A percentile compares a stretch with the other conserved stretches of the same genome.
Evolutionary conservation across 1,140 invertebrate species (phyloP).

Genomic region (Oedothorax gibbosus): DNA sequence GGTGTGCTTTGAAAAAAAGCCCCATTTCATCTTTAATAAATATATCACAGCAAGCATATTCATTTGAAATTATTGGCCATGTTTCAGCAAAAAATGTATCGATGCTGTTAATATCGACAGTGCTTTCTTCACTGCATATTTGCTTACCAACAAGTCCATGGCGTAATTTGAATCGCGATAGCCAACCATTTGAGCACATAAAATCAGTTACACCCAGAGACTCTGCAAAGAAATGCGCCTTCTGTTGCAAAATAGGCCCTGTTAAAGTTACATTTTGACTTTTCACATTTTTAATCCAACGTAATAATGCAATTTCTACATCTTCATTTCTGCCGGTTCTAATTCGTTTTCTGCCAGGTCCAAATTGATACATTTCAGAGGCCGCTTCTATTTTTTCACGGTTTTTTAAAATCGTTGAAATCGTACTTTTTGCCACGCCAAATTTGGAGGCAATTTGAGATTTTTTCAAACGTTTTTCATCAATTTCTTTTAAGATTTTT

Average conservation of each 20-base stretch:
- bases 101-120: conserved; percentile 55
- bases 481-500: background rate
- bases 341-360: background rate
- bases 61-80: conserved; percentile 57
- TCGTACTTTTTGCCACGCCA: background rate
- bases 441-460: background rate
- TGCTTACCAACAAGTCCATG: conserved; percentile 61
- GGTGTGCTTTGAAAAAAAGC: conserved; percentile 66
- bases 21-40: conserved; percentile 71
- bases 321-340: conserved; percentile 13
- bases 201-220: conserved; percentile 65
- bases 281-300: background rate
- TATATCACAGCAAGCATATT: conserved; percentile 68
- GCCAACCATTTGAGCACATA: conserved; percentile 67
- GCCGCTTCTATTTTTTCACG: conserved; percentile 10
- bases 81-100: background rate
- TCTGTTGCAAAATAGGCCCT: conserved; percentile 64
- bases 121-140: conserved; percentile 59
- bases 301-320: background rate
- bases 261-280: conserved; percentile 35
- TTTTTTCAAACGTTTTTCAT: background rate
- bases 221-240: conserved; percentile 63
- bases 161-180: conserved; percentile 63
- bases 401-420: background rate
- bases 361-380: conserved; percentile 1